Evolutionary conservation across 2,797 vertebrate species (phyloP).

Genomic region (Ambastaia sidthimunki): DNA sequence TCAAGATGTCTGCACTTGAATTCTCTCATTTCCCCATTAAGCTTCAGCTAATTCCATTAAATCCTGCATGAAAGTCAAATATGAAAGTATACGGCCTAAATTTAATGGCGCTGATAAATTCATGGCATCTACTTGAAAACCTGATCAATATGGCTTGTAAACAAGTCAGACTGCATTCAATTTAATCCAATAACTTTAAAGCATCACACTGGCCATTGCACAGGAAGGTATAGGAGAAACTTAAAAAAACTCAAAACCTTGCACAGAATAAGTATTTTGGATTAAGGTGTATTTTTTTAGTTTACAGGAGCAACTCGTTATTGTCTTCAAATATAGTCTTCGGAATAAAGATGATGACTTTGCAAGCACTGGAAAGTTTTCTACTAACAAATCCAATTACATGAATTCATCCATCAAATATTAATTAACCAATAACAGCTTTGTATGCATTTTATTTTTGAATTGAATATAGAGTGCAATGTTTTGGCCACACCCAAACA

Average conservation of each 20-base stretch:
- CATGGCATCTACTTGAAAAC: neutral
- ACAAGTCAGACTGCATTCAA: neutral
- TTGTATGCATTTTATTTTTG: neutral
- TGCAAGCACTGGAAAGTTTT: too few species aligned
- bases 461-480: too few species aligned
- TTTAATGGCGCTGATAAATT: constrained; percentile 4
- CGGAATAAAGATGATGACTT: too few species aligned
- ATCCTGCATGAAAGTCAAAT: neutral
- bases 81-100: neutral
- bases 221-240: neutral
- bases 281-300: too few species aligned
- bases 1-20: neutral
- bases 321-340: neutral
- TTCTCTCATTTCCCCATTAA: neutral
- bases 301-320: neutral
- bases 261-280: too few species aligned
- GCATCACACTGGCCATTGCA: neutral
- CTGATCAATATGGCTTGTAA: constrained; percentile 16
- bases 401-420: neutral
- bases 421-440: neutral
- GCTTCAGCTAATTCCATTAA: neutral
- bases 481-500: too few species aligned
- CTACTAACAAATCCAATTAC: neutral
- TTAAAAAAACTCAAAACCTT: neutral
- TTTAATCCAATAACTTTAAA: constrained; percentile 6